These are phyloP conservation scores for Chaetogeoica ovagalla DNA, from an alignment of 2,888 invertebrate genomes.

Conservation along the genomic window DNA sequence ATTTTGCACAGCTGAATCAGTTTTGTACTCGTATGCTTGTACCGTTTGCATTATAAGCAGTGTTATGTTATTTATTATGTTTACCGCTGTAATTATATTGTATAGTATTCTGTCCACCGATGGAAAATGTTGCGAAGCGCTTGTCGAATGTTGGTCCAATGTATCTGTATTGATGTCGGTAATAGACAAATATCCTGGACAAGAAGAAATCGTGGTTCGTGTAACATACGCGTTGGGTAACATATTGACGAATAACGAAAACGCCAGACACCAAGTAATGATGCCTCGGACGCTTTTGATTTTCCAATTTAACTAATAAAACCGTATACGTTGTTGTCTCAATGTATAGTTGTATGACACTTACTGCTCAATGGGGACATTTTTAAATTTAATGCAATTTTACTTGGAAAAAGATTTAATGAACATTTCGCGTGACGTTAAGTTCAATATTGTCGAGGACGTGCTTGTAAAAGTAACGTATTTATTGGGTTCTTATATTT, in stretches of 20 bases:
- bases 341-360: constrained; percentile 64
- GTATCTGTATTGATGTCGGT: constrained; percentile 64
- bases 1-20: too few species aligned
- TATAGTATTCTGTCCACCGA: constrained; percentile 80
- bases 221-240: constrained; percentile 83
- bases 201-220: constrained; percentile 74
- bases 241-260: constrained; percentile 77
- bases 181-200: constrained; percentile 70
- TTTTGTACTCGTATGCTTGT: too few species aligned
- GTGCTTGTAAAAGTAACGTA: constrained; percentile 68
- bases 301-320: constrained; percentile 2
- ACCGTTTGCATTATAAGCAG: too few species aligned
- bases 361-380: constrained; percentile 64
- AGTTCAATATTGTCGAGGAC: constrained; percentile 65
- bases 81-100: not conserved
- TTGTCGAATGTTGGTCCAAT: constrained; percentile 62
- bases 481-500: not conserved
- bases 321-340: constrained; percentile 9
- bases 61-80: not conserved
- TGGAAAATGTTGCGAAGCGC: constrained; percentile 71
- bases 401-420: constrained; percentile 62
- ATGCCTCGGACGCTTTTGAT: not conserved
- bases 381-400: constrained; percentile 63
- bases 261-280: constrained; percentile 67
- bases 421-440: constrained; percentile 35